Evolutionary conservation across 2,888 invertebrate genomes (phyloP).

Genomic region (Tiliacea citrago): DNA sequence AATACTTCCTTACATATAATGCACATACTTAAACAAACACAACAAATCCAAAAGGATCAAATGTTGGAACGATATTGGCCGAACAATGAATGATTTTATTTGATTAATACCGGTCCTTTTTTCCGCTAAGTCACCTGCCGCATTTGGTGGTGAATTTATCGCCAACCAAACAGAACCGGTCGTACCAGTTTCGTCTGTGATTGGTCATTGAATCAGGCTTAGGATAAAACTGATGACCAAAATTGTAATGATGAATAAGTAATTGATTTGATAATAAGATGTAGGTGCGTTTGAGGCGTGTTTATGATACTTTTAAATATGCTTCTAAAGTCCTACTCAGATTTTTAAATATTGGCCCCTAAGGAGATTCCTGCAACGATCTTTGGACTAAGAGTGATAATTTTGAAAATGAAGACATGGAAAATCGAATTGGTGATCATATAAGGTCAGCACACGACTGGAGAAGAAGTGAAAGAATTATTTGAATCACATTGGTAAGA

Average conservation of each 20-base stretch:
- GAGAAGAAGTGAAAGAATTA: too few relatives aligned
- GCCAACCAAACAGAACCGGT: slow-evolving; percentile 47
- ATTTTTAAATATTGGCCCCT: too few relatives aligned
- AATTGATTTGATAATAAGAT: slow-evolving; percentile 9
- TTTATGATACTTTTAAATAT: too few relatives aligned
- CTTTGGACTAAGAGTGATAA: not conserved
- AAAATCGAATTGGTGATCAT: not conserved
- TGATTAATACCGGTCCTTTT: slow-evolving; percentile 12
- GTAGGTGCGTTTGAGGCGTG: not conserved
- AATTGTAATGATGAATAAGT: slow-evolving; percentile 20
- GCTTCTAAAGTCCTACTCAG: too few relatives aligned
- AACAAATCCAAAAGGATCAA: not conserved
- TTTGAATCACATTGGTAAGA: slow-evolving; percentile 11
- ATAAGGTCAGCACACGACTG: not conserved
- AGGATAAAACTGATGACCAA: slow-evolving; percentile 38
- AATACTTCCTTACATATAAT: not conserved
- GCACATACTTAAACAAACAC: not conserved
- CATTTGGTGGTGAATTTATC: slow-evolving; percentile 44
- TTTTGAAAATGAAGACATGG: not conserved
- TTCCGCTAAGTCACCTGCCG: slow-evolving; percentile 19
- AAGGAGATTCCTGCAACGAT: not conserved
- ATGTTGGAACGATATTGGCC: not conserved
- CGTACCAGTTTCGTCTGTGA: slow-evolving; percentile 41
- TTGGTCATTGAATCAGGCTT: slow-evolving; percentile 53
- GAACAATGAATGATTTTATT: slow-evolving; percentile 12